These are phyloP conservation scores for Amphipyra tragopoginis DNA, from an alignment of 2,888 invertebrate species.

Conservation along the genomic window DNA sequence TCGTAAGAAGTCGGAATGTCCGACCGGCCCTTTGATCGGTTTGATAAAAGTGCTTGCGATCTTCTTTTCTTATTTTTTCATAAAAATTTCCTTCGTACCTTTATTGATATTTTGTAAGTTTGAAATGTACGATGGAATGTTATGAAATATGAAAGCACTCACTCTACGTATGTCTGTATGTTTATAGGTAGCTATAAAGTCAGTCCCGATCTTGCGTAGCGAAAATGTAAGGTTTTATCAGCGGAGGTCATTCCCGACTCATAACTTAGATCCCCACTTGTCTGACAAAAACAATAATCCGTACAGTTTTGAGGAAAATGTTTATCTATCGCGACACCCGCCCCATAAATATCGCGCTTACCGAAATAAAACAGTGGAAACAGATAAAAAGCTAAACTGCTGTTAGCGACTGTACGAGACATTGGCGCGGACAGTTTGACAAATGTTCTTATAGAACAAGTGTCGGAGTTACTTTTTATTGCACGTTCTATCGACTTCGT, in stretches of 20 bases:
- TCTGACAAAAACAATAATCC: slow-evolving; percentile 87
- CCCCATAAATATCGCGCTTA: slow-evolving; percentile 83
- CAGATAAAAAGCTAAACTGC: slow-evolving; percentile 84
- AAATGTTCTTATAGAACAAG: slow-evolving; percentile 61
- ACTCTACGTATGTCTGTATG: slow-evolving; percentile 23
- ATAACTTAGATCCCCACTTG: slow-evolving; percentile 81
- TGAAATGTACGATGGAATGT: slow-evolving; percentile 68
- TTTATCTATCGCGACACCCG: slow-evolving; percentile 87
- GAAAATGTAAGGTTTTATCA: slow-evolving; percentile 67
- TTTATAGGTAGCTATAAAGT: slow-evolving; percentile 24
- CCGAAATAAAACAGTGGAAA: slow-evolving; percentile 85
- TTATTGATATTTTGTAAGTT: slow-evolving; percentile 79
- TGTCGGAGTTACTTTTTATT: slow-evolving; percentile 40
- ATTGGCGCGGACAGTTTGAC: slow-evolving; percentile 76
- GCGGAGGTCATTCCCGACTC: slow-evolving; percentile 79
- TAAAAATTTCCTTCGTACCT: slow-evolving; percentile 75
- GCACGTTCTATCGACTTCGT: slow-evolving; percentile 30
- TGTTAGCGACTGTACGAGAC: slow-evolving; percentile 72
- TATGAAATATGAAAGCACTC: slow-evolving; percentile 48
- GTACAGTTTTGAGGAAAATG: slow-evolving; percentile 83
- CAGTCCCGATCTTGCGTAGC: slow-evolving; percentile 25
- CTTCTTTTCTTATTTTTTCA: slow-evolving; percentile 78
- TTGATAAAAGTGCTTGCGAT: slow-evolving; percentile 87
- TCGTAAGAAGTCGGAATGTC: slow-evolving; percentile 89
- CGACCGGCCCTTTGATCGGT: slow-evolving; percentile 89